phyloP scores from a whole-genome alignment of 1,140 invertebrate genomes.

The Aphis craccivora region DNA sequence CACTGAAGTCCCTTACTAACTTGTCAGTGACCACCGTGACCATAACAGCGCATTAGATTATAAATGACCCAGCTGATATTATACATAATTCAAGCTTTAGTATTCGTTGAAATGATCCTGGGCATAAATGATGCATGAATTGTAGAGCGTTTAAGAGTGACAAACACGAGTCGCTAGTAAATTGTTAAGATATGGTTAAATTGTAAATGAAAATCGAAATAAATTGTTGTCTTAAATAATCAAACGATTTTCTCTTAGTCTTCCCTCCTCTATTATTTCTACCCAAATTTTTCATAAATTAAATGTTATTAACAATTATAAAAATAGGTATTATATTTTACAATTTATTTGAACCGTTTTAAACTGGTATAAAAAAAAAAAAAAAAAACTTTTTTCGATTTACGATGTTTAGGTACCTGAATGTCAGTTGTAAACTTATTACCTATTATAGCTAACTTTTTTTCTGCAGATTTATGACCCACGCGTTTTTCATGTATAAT shows the following conservation, averaged over 20 bases:
- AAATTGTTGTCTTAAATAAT: neutral
- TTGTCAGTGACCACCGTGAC: neutral
- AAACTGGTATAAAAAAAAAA: neutral
- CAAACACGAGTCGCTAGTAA: neutral
- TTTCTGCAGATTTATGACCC: neutral
- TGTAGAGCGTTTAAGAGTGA: neutral
- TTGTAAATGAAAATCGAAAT: neutral
- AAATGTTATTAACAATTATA: neutral
- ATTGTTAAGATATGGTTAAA: neutral
- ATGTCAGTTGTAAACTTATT: neutral
- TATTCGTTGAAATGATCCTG: neutral
- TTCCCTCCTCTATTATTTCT: neutral
- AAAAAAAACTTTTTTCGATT: neutral
- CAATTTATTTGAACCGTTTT: too few species aligned
- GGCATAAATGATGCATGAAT: conserved; percentile 10
- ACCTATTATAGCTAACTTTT: neutral
- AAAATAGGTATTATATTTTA: neutral
- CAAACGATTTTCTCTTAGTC: neutral
- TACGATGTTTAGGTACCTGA: neutral
- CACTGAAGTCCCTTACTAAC: neutral
- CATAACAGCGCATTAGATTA: neutral
- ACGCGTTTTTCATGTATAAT: neutral
- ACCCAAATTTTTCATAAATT: neutral
- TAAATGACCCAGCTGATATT: neutral
- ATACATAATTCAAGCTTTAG: neutral